Percentiles rank a stretch among this genome's conserved stretches.
These are phyloP conservation scores for Troides aeacus DNA, from an alignment of 2,888 invertebrate genomes.

Conservation along the genomic window DNA sequence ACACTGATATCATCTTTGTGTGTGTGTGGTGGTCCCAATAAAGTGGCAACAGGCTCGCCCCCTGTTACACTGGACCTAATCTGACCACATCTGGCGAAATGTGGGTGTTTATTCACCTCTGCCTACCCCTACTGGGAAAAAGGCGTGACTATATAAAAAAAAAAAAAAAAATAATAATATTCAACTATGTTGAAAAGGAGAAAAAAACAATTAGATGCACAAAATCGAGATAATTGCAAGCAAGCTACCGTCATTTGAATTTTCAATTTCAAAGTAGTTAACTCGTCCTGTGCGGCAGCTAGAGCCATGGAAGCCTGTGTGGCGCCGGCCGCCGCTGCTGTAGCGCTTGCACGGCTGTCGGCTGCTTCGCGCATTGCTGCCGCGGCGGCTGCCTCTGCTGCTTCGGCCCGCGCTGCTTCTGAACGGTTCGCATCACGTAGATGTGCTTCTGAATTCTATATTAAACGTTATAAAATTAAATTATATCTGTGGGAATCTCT, in stretches of 20 bases:
- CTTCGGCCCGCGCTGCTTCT: conserved; percentile 61
- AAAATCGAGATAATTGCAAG: neutral
- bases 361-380: conserved; percentile 52
- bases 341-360: conserved; percentile 61
- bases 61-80: too few species aligned
- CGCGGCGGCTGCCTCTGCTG: conserved; percentile 57
- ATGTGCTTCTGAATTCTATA: conserved; percentile 56
- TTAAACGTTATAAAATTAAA: neutral
- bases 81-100: too few species aligned
- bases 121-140: too few species aligned
- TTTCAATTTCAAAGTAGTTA: conserved; percentile 56
- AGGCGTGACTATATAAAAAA: too few species aligned
- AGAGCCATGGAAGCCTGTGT: conserved; percentile 55
- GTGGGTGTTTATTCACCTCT: too few species aligned
- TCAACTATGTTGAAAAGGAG: too few species aligned
- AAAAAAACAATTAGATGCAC: too few species aligned
- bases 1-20: too few species aligned
- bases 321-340: conserved; percentile 58
- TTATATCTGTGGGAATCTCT: too few species aligned
- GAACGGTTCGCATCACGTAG: conserved; percentile 58
- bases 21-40: too few species aligned
- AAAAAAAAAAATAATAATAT: too few species aligned
- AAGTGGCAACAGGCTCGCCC: too few species aligned
- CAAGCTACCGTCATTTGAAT: conserved; percentile 56
- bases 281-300: conserved; percentile 53